Evolutionary conservation across 2,113 vertebrate genomes (phyloP).

Genomic region (Thermophis baileyi): DNA sequence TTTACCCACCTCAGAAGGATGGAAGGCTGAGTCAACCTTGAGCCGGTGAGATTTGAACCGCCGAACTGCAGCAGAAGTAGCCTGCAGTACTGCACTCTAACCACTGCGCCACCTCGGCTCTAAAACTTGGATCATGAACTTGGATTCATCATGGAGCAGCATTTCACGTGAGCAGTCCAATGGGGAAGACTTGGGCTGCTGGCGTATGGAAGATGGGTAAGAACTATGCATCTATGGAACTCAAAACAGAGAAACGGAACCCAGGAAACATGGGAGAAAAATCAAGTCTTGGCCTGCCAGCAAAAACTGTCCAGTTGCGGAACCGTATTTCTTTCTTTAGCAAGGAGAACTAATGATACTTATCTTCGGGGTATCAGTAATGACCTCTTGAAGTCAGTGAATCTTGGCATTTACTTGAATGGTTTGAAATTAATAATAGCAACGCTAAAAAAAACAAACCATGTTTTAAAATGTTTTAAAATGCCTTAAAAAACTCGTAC

Average conservation of each 20-base stretch:
- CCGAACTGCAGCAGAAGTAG: no score
- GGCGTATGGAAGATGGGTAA: neutral
- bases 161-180: neutral
- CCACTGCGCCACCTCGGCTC: no score
- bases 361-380: neutral
- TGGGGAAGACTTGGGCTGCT: neutral
- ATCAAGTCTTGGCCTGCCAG: neutral
- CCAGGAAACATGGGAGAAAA: neutral
- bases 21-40: no score
- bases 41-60: no score
- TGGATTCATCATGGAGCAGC: neutral
- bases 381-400: neutral
- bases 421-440: slow-evolving; percentile 6
- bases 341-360: slow-evolving; percentile 7
- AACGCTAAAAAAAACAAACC: neutral
- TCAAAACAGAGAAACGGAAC: neutral
- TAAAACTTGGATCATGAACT: no score
- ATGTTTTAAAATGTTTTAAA: neutral
- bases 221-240: neutral
- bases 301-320: neutral
- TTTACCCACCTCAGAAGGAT: no score
- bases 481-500: neutral
- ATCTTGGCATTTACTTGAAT: neutral
- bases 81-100: no score
- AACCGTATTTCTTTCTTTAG: slow-evolving; percentile 13